These are phyloP conservation scores for Baryphthengus martii DNA, from an alignment of 2,113 vertebrate species.

Conservation along the genomic window DNA sequence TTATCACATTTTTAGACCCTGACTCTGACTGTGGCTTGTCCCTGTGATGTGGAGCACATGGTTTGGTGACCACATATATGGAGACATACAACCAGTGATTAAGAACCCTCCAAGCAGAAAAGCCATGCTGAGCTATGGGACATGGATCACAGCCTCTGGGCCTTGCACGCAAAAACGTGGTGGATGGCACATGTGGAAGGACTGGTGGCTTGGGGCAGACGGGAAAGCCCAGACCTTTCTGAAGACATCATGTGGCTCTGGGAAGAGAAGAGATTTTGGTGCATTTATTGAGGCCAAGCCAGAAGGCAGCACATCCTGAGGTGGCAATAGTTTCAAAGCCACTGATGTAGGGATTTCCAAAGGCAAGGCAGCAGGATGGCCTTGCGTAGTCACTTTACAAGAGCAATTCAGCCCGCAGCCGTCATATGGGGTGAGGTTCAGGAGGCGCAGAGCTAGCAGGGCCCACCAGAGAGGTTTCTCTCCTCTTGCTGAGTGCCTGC, in stretches of 20 bases:
- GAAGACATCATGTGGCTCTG: background rate
- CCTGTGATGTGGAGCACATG: background rate
- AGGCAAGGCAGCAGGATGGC: background rate
- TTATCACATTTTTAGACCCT: background rate
- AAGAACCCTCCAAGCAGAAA: background rate
- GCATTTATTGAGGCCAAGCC: background rate
- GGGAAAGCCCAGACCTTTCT: background rate
- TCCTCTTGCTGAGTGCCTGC: slow-evolving; percentile 48
- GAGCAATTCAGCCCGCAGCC: background rate
- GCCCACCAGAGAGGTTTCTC: background rate
- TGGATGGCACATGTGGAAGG: background rate
- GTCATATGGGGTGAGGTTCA: background rate
- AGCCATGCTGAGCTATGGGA: background rate
- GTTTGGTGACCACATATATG: background rate
- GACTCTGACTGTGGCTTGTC: background rate
- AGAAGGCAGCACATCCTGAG: background rate
- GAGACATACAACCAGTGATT: background rate
- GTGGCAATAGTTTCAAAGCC: background rate
- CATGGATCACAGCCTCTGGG: background rate
- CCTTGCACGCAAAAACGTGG: fast-evolving
- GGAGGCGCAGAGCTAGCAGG: background rate
- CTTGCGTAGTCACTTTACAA: background rate
- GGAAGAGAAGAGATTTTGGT: background rate
- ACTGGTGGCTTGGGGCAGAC: background rate
- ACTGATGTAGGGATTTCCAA: background rate